These are phyloP conservation scores for Aldrovandia affinis DNA, from an alignment of 2,797 vertebrate genomes.

Conservation along the genomic window DNA sequence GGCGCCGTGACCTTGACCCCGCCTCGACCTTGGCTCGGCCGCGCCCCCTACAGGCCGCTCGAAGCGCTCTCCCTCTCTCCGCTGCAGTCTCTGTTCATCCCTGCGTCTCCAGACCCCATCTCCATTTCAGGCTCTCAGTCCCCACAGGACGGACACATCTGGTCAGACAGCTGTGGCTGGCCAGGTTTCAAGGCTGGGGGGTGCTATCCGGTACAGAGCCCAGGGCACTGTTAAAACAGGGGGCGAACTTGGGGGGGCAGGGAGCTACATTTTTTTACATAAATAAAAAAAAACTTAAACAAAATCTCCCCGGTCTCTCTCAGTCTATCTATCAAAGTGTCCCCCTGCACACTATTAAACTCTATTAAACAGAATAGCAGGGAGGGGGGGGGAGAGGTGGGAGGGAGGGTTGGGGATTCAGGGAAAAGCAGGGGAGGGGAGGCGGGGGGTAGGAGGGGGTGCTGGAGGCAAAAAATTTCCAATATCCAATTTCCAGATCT, in stretches of 20 bases:
- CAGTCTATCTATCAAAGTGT: slow-evolving; percentile 79
- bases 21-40: not conserved
- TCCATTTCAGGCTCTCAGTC: slow-evolving; percentile 88
- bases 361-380: slow-evolving; percentile 72
- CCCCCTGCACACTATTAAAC: slow-evolving; percentile 74
- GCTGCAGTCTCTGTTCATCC: slow-evolving; percentile 36
- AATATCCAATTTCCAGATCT: slow-evolving; percentile 82
- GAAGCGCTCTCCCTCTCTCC: not conserved
- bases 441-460: slow-evolving; percentile 70
- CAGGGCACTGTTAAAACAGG: slow-evolving; percentile 88
- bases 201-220: slow-evolving; percentile 98
- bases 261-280: slow-evolving; percentile 51
- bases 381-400: slow-evolving; percentile 67
- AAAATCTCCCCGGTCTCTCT: slow-evolving; percentile 70
- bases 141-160: slow-evolving; percentile 95
- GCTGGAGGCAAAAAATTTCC: slow-evolving; percentile 85
- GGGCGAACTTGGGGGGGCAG: slow-evolving; percentile 59
- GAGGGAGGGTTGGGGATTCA: slow-evolving; percentile 57
- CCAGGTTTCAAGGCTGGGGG: slow-evolving; percentile 83
- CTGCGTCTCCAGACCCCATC: slow-evolving; percentile 59
- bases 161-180: slow-evolving; percentile 99
- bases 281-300: slow-evolving; percentile 63
- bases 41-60: not conserved
- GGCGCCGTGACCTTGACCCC: slow-evolving; percentile 6
- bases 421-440: slow-evolving; percentile 64